Conservation (phyloP, 2,113 vertebrate species). For the Speoplatyrhinus poulsoni region DNA sequence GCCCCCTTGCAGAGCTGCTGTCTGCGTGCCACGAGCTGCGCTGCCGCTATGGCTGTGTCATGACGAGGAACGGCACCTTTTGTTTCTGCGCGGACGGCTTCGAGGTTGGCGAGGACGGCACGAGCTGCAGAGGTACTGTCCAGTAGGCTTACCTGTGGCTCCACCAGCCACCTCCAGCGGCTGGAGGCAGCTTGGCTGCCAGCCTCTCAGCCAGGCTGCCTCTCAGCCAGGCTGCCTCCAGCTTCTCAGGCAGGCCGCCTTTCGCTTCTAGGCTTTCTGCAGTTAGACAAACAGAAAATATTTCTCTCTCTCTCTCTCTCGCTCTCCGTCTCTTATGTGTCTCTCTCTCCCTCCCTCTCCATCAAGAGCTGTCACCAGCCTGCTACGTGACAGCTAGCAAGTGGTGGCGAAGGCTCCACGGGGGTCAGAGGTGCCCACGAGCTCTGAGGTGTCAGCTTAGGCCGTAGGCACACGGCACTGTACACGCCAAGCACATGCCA, state of each 20-base stretch:
- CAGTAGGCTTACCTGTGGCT: slow-evolving; percentile 51
- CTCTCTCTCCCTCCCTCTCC: background rate
- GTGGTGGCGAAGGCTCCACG: slow-evolving; percentile 11
- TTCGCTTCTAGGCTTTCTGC: too few species aligned
- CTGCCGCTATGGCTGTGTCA: slow-evolving; percentile 89
- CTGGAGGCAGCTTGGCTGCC: background rate
- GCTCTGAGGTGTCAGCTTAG: slow-evolving; percentile 26
- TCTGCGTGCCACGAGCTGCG: slow-evolving; percentile 87
- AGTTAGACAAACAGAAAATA: too few species aligned
- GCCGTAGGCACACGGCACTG: slow-evolving; percentile 3
- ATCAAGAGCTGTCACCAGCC: slow-evolving; percentile 21
- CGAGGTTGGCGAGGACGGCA: slow-evolving; percentile 83
- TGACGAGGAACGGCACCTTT: slow-evolving; percentile 85
- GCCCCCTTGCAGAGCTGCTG: slow-evolving; percentile 81
- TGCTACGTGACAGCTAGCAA: slow-evolving; percentile 23
- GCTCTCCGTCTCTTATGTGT: background rate
- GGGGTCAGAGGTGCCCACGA: slow-evolving; percentile 22
- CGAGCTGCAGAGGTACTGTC: slow-evolving; percentile 83
- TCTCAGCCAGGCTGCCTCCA: too few species aligned
- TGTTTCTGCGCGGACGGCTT: slow-evolving; percentile 93
- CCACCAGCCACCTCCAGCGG: background rate
- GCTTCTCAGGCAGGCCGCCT: slow-evolving; percentile 4
- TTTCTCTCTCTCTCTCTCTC: slow-evolving; percentile 4
- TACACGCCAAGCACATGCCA: background rate
- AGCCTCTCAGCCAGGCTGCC: slow-evolving; percentile 42